phyloP scores from a whole-genome alignment of 2,888 invertebrate genomes.

The Melanotus villosus region DNA sequence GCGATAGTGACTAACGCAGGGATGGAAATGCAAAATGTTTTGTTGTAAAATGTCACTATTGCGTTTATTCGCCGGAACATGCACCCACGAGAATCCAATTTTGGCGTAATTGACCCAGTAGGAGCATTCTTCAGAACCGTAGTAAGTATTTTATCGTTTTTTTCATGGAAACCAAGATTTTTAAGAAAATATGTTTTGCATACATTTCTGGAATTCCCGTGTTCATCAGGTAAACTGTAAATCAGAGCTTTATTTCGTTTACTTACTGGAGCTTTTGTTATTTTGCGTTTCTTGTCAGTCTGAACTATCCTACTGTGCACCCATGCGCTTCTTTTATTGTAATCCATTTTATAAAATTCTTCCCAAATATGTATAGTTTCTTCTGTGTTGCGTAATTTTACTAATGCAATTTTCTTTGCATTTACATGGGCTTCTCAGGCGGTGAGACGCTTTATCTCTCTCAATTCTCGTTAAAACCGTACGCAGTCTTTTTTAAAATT shows the following conservation, averaged over 20 bases:
- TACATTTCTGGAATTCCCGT: background rate
- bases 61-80: conserved; percentile 17
- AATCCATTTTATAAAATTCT: conserved; percentile 28
- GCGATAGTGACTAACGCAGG: too few species aligned
- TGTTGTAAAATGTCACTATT: background rate
- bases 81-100: conserved; percentile 23
- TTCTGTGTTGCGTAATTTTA: conserved; percentile 18
- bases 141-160: conserved; percentile 30
- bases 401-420: conserved; percentile 27
- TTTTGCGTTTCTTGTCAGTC: too few species aligned
- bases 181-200: background rate
- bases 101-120: conserved; percentile 17
- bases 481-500: too few species aligned
- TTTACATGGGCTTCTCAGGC: conserved; percentile 21
- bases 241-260: background rate
- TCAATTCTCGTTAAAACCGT: too few species aligned
- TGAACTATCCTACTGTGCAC: conserved; percentile 22
- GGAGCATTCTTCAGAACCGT: conserved; percentile 12
- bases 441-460: conserved; percentile 10
- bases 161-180: conserved; percentile 29
- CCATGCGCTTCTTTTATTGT: conserved; percentile 26
- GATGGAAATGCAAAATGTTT: too few species aligned
- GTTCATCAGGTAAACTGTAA: background rate
- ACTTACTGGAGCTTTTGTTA: too few species aligned
- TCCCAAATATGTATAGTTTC: conserved; percentile 25